Base-by-base conservation (phyloP, 1,140 invertebrate species). In the Phymastichus coffea region DNA sequence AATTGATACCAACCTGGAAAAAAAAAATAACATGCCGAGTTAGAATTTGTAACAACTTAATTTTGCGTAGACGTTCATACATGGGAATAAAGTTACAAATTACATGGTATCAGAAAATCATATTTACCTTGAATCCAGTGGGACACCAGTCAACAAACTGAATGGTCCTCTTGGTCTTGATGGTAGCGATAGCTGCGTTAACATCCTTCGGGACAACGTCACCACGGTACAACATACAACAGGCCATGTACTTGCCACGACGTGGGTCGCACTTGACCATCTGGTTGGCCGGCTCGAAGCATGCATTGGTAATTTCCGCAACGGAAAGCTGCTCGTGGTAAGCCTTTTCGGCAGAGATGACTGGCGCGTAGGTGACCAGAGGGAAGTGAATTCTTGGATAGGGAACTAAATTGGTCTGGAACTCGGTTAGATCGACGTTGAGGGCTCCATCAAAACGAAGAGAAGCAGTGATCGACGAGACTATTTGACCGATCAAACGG, bases 71-170 rank as follows among this genome's bases (percentile, higher is more conserved):
- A n/a, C n/a, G n/a, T n/a, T n/a, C n/a, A n/a, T n/a, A n/a, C n/a
- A n/a, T n/a, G n/a, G n/a, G n/a, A n/a, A 33, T 12, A 33, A 33
- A 33, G 28, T 33, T 33, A 33, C 12, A 12, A n/a, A n/a, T n/a
- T n/a, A n/a, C n/a, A n/a, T n/a, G n/a, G n/a, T n/a, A n/a, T n/a
- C n/a, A 15, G 10, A 22, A 12, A 51, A 79, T 74, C 14, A 56
- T 66, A 43, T 22, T 47, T 51, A 73, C 74, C 71, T 79, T 86
- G 67, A 86, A 85, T 52, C 84, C 83, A 62, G 84, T 85, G 10
- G 88, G 89, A 74, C 88, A 90, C 88, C 88, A 91, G 75, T 90
- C 89, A 2, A 90, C 88, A 72, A 85, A 85, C 64, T 84, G 84
- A 41, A 85, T 84, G 54, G 81, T 83, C 19, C 85, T 72, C 70